Base-by-base conservation (phyloP, 2,113 vertebrate genomes). In the Carassius auratus region DNA sequence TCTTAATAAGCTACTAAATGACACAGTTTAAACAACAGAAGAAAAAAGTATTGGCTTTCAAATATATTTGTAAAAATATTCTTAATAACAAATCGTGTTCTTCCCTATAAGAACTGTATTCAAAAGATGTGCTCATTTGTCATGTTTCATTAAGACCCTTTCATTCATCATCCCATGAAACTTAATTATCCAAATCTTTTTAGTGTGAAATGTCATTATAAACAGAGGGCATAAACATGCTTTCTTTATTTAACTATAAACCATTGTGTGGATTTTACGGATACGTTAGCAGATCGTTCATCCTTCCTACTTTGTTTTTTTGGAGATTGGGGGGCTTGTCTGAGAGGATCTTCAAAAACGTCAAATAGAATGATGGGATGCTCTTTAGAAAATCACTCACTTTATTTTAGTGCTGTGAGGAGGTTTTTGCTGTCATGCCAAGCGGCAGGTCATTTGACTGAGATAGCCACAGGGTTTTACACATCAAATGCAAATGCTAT, bases 401-500 rank as follows among this genome's bases (percentile, higher is more conserved):
- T 64, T 80, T 84, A 62, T 84, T 84, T 84, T 76, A 30, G 71
- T 61, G 36, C 59, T 14, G 83, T 42, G 57, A 76, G 38, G n/a
- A 48, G 21, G n/a, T 21, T 73, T 71, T 57, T 52, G 57, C 68
- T 50, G 33, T 73, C 62, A 57, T n/a, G 71, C 38, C 45, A 36
- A 36, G 45, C 68, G 38, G 74, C 33, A 76, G 88, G 81, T 84
- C 57, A 38, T 84, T 80, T 61, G 50, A 76, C 84, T 81, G 64
- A 68, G 86, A 80, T 85, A 85, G 87, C 87, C 55, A 80, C 23
- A 50, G 84, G 68, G 77, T 90, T 88, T 85, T 90, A 84, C 79
- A 79, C 89, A 88, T 84, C 85, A 86, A 87, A 87, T 90, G 88
- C 89, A 91, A 94, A 92, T 90, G 89, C 88, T 89, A 90, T 90